phyloP scores from a whole-genome alignment of 2,113 vertebrate genomes.

The Centropus unirufus region DNA sequence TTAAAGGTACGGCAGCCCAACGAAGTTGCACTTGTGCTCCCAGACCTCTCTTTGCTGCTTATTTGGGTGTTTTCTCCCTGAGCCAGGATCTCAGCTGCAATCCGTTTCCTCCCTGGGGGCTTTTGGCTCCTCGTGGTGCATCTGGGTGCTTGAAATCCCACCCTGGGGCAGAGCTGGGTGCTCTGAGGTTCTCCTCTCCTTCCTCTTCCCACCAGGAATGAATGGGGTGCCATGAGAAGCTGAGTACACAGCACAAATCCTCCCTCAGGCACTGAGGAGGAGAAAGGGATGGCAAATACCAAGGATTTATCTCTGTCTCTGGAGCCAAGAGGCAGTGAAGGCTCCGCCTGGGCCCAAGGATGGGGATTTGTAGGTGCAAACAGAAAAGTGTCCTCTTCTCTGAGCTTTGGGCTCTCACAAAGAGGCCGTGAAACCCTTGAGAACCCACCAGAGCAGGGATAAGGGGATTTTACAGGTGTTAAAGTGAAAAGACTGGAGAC shows the following conservation, averaged over 20 bases:
- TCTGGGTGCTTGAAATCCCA: background rate
- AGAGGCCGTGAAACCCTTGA: rapidly evolving
- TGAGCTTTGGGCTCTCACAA: background rate
- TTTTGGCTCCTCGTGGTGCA: background rate
- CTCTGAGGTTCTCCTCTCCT: background rate
- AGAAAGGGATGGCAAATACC: background rate
- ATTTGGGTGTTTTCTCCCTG: background rate
- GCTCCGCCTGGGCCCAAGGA: background rate
- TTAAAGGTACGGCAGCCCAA: rapidly evolving
- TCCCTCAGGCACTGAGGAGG: background rate
- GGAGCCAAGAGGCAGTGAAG: background rate
- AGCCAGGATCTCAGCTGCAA: background rate
- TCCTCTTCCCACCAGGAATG: background rate
- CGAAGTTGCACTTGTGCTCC: background rate
- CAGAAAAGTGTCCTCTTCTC: rapidly evolving
- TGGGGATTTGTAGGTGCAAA: background rate
- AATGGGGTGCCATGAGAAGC: background rate
- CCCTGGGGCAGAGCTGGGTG: background rate
- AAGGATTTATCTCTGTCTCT: background rate
- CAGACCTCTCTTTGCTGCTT: rapidly evolving
- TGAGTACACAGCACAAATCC: background rate
- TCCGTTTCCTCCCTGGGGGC: background rate
- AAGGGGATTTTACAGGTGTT: background rate
- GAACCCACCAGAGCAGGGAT: background rate
- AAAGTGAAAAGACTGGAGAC: background rate